phyloP scores from a whole-genome alignment of 2,113 vertebrate species.

The Riparia riparia region DNA sequence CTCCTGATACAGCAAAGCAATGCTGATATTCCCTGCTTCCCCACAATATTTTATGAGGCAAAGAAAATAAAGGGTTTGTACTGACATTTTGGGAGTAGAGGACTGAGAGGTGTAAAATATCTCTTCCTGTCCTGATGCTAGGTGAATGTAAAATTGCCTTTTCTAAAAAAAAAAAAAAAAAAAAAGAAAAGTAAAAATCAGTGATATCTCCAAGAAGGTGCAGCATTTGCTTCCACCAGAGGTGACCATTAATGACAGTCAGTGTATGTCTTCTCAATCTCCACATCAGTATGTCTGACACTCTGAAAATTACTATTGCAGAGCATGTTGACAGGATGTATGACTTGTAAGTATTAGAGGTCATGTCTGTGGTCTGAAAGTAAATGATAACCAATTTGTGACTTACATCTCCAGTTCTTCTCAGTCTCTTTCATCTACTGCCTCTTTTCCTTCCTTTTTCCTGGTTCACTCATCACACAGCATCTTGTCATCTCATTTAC shows the following conservation, averaged over 20 bases:
- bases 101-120: not conserved
- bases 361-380: not conserved
- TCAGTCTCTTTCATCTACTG: not conserved
- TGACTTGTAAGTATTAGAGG: not conserved
- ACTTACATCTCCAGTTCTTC: not conserved
- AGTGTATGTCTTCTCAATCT: not conserved
- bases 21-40: not conserved
- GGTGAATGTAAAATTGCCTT: not conserved
- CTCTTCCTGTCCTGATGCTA: not conserved
- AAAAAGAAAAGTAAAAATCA: not conserved
- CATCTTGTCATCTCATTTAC: not conserved
- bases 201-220: not conserved
- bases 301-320: not conserved
- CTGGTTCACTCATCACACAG: not conserved
- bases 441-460: not conserved
- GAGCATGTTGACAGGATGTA: not conserved
- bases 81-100: not conserved
- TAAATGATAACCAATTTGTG: not conserved
- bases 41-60: not conserved
- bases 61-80: not conserved
- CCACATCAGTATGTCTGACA: not conserved
- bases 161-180: not conserved
- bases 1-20: not conserved
- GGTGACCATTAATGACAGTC: not conserved
- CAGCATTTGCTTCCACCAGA: not conserved